Conservation (phyloP, 1,140 invertebrate species). For the Littorina saxatilis region DNA sequence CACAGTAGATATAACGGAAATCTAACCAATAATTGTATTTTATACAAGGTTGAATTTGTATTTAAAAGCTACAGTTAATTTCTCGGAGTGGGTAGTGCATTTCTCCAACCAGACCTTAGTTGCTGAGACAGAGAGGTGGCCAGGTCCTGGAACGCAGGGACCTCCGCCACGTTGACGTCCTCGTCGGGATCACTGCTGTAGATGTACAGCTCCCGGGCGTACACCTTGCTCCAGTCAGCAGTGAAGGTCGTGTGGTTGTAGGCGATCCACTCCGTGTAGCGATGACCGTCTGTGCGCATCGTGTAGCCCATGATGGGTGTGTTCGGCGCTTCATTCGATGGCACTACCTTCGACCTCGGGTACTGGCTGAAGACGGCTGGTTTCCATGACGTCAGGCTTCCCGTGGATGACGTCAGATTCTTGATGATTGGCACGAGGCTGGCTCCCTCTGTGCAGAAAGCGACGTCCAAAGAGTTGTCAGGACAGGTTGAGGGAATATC, state of each 20-base stretch:
- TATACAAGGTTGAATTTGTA: too few relatives aligned
- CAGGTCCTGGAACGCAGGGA: too few relatives aligned
- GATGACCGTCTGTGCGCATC: conserved; percentile 81
- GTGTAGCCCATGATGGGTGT: conserved; percentile 90
- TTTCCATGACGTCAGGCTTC: conserved; percentile 56
- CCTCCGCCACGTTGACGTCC: conserved; percentile 81
- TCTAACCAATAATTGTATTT: too few relatives aligned
- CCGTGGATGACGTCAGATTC: conserved; percentile 28
- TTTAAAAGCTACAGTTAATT: too few relatives aligned
- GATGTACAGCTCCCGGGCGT: conserved; percentile 79
- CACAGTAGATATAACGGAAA: too few relatives aligned
- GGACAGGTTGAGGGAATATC: conserved; percentile 79
- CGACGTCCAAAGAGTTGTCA: conserved; percentile 68
- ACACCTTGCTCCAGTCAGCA: conserved; percentile 81
- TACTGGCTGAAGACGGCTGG: too few relatives aligned
- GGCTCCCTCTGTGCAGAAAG: conserved; percentile 84
- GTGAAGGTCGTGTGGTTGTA: conserved; percentile 57
- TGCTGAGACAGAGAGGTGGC: conserved; percentile 52
- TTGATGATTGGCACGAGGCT: conserved; percentile 78
- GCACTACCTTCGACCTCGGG: conserved; percentile 59
- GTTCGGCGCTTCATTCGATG: conserved; percentile 74
- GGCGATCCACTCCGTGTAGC: conserved; percentile 89
- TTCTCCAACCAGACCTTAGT: conserved; percentile 66
- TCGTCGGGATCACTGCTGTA: conserved; percentile 82
- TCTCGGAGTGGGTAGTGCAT: conserved; percentile 45